Evolutionary conservation across 2,888 invertebrate species (phyloP).

Genomic region (Trissolcus japonicus): DNA sequence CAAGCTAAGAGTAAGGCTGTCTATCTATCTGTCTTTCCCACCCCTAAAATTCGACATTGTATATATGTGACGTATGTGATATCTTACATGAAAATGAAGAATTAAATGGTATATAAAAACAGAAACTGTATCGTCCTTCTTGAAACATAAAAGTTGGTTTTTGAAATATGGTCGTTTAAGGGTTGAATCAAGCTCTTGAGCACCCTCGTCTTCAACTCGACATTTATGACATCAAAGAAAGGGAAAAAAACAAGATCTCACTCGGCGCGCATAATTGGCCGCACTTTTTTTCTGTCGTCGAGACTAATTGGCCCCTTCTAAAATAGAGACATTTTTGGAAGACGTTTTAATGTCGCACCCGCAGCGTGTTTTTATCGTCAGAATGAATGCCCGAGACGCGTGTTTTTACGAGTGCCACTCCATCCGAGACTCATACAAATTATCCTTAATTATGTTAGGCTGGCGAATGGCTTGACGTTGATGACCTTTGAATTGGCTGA

Average conservation of each 20-base stretch:
- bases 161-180: no score
- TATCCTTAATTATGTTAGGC: slow-evolving; percentile 17
- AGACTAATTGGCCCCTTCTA: slow-evolving; percentile 34
- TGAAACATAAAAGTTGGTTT: no score
- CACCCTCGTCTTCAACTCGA: slow-evolving; percentile 13
- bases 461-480: slow-evolving; percentile 16
- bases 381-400: slow-evolving; percentile 18
- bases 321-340: slow-evolving; percentile 30
- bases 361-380: slow-evolving; percentile 11
- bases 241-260: slow-evolving; percentile 18
- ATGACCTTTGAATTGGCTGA: slow-evolving; percentile 18
- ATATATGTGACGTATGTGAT: no score
- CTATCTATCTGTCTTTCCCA: no score
- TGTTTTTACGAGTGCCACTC: slow-evolving; percentile 10
- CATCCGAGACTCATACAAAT: neutral
- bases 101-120: no score
- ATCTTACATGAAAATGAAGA: no score
- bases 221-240: slow-evolving; percentile 24
- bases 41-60: no score
- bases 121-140: no score
- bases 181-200: neutral
- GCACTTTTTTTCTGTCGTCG: slow-evolving; percentile 26
- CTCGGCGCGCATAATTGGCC: slow-evolving; percentile 20
- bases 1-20: no score
- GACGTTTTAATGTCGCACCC: slow-evolving; percentile 22